These are phyloP conservation scores for Gymnogyps californianus DNA, from an alignment of 2,113 vertebrate genomes.

Conservation along the genomic window DNA sequence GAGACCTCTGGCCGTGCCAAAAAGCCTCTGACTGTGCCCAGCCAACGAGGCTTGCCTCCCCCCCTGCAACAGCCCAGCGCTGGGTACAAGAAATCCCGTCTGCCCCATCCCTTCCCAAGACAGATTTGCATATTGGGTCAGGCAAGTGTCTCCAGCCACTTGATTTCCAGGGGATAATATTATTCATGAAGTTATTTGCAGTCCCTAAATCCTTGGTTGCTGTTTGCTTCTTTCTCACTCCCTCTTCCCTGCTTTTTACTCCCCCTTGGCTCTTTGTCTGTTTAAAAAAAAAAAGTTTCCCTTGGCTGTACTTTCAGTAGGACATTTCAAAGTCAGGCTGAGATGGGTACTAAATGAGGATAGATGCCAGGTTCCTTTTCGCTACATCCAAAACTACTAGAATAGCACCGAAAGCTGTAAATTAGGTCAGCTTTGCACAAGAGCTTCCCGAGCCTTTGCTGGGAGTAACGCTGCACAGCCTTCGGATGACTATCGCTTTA, in stretches of 20 bases:
- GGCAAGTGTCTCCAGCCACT: background rate
- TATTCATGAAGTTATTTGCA: background rate
- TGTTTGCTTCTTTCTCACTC: background rate
- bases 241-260: background rate
- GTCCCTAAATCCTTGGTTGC: background rate
- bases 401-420: conserved; percentile 37
- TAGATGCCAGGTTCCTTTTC: conserved; percentile 55
- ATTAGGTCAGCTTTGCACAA: conserved; percentile 56
- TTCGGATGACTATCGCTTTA: background rate
- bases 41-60: too few relatives aligned
- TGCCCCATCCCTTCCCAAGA: background rate
- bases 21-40: background rate
- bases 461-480: background rate
- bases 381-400: conserved; percentile 42
- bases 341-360: conserved; percentile 58
- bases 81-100: background rate
- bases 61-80: background rate
- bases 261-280: background rate
- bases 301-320: conserved; percentile 32
- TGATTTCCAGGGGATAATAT: conserved; percentile 13
- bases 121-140: conserved; percentile 59
- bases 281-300: background rate
- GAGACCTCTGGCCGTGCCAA: background rate
- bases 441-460: background rate
- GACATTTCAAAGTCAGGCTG: conserved; percentile 59